Base-by-base conservation (phyloP, 2,888 invertebrate genomes). In the Zhengitettix transpicula region DNA sequence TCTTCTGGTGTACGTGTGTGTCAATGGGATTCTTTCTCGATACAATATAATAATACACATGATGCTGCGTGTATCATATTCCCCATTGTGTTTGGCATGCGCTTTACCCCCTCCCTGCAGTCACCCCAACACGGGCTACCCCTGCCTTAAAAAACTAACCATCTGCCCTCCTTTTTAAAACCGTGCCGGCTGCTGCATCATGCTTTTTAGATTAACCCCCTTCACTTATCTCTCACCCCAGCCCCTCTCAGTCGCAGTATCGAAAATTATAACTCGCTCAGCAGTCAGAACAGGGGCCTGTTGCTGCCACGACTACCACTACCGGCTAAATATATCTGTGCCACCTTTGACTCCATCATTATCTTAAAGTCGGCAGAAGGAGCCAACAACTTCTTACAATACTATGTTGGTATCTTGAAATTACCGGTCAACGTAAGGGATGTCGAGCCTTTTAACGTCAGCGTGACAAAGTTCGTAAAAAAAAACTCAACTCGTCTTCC, bases 161-260 rank as follows among this genome's bases (percentile, higher is more conserved):
- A 60, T 60, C 60, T 60, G 60, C 60, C 59, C 59, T 60, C 55
- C 40, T 55, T 55, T 52, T 52, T 51, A 56, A 60, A 57, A 57
- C 52, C 55, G 51, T 16, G 60, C 52, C 60, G 56, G 60, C 60
- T 57, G 60, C 60, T 15, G 51, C 53, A 44, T 59, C 59, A 44
- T 59, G 59, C 59, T 59, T 59, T 55, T 59, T 55, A 59, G 59
- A 59, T 59, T 59, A 59, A 59, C 59, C 55, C 54, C 59, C 56
- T 52, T 58, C 53, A 42, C 47, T 47, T 47, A 47, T 47, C 47
- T 47, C 47, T n/a, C 47, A 12, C 47, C 47, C 47, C 47, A n/a
- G n/a, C 14, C n/a, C 14, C 47, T 14, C 14, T n/a, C 14, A 12
- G 14, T 14, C 47, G n/a, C 47, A 14, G 47, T n/a, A n/a, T 47